A percentile compares a stretch with the other conserved stretches of the same genome.
phyloP scores from a whole-genome alignment of 2,113 vertebrate genomes.

The Oreochromis niloticus region DNA sequence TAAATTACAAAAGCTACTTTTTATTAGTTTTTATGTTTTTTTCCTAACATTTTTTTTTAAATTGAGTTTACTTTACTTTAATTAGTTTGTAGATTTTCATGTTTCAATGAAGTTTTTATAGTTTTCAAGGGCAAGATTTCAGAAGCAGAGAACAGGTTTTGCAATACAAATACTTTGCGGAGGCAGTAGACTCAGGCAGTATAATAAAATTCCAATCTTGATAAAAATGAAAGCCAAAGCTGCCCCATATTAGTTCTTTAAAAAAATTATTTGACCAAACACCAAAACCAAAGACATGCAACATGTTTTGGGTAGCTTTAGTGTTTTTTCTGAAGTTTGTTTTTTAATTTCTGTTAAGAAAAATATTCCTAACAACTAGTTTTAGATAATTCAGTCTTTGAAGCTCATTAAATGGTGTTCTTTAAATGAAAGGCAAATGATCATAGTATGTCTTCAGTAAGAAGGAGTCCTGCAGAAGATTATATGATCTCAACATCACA shows the following conservation, averaged over 20 bases:
- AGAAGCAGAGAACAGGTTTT: neutral
- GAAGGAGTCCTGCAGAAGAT: neutral
- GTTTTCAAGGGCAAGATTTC: neutral
- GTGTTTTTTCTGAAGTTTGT: neutral
- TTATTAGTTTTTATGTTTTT: neutral
- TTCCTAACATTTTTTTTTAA: accelerated
- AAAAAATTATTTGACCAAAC: neutral
- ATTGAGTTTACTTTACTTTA: neutral
- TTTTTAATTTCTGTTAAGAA: neutral
- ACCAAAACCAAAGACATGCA: neutral
- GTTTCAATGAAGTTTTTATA: neutral
- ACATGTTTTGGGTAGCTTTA: neutral
- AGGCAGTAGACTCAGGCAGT: neutral
- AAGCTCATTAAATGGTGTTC: neutral
- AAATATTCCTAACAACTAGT: neutral
- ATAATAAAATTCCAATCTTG: neutral
- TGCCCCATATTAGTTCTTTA: neutral
- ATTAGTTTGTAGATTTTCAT: neutral
- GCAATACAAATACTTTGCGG: neutral
- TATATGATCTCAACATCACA: neutral
- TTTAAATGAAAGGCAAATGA: neutral
- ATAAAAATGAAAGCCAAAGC: neutral
- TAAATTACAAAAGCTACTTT: neutral
- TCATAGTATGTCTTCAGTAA: neutral
- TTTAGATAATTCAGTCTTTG: neutral